Percentiles rank a stretch among this genome's conserved stretches.
These are phyloP conservation scores for Acronicta psi DNA, from an alignment of 2,888 invertebrate genomes.

Conservation along the genomic window DNA sequence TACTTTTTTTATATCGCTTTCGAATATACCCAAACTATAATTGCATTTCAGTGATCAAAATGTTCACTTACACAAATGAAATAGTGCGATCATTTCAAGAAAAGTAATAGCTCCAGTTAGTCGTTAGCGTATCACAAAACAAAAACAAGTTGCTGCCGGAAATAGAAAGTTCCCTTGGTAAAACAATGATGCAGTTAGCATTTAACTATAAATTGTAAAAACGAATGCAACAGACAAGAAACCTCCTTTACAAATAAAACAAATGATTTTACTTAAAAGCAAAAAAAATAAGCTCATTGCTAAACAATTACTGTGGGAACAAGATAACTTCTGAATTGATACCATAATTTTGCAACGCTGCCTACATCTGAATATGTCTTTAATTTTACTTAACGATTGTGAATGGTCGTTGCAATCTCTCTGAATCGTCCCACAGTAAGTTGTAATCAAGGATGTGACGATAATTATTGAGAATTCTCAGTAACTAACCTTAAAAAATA, in stretches of 20 bases:
- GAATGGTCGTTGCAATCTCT: too few species aligned
- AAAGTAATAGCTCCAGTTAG: slow-evolving; percentile 18
- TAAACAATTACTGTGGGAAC: slow-evolving; percentile 65
- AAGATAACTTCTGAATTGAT: slow-evolving; percentile 72
- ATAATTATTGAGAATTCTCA: too few species aligned
- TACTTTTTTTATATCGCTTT: slow-evolving; percentile 34
- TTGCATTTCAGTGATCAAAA: slow-evolving; percentile 17
- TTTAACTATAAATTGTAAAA: slow-evolving; percentile 44
- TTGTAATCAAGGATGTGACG: too few species aligned
- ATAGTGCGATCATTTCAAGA: slow-evolving; percentile 24
- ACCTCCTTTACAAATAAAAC: too few species aligned
- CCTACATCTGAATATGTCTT: slow-evolving; percentile 38
- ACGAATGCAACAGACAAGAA: slow-evolving; percentile 42
- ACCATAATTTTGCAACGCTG: slow-evolving; percentile 64
- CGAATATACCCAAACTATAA: slow-evolving; percentile 23
- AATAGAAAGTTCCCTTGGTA: slow-evolving; percentile 39
- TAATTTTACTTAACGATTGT: background rate
- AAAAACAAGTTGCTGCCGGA: slow-evolving; percentile 31
- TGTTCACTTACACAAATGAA: slow-evolving; percentile 13
- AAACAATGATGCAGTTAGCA: slow-evolving; percentile 31
- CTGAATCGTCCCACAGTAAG: too few species aligned
- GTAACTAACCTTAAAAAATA: too few species aligned
- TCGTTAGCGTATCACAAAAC: slow-evolving; percentile 39
- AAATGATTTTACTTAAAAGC: slow-evolving; percentile 25
- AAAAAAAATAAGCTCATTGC: slow-evolving; percentile 55